Base-by-base conservation (phyloP, 2,888 invertebrate genomes). In the Dasypogon diadema region DNA sequence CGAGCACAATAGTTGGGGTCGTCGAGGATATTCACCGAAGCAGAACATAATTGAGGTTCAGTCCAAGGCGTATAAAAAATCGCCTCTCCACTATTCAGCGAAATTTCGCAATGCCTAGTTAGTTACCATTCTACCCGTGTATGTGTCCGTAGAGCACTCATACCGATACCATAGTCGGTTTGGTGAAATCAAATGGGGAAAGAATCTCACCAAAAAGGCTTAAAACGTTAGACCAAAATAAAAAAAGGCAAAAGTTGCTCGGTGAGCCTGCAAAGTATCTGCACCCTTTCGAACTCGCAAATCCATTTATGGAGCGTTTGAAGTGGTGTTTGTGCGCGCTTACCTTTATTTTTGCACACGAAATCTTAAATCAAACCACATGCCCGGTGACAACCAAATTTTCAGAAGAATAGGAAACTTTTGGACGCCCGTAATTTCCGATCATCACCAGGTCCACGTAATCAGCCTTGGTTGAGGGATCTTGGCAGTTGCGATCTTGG, bases 11-110 rank as follows among this genome's bases (percentile, higher is more conserved):
- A 30, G 24, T 56, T 51, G 51, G 51, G 51, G 56, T 30, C 18
- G 56, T 14, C 22, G 56, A 56, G 37, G 24, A 34, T n/a, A 73
- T 55, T 73, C 73, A 73, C 34, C 73, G 12, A 56, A 73, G 24
- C 73, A 73, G 73, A 73, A 73, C 48, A 54, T 54, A 70, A 70
- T 70, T 54, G 26, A 70, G 54, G 24, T 42, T 60, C 12, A 48
- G 34, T 73, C 42, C 12, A 55, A 21, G 26, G 37, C 21, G 24
- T 55, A 16, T 56, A 37, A 51, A 30, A 73, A 16, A 51, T 16
- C 12, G 34, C 37, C 24, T 24, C 56, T 26, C 14, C 24, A 56
- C 56, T n/a, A 56, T 56, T 24, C 46, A 63, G 37, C 42, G 63
- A 63, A 63, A 63, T 42, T 42, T 63, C 63, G 63, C 37, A 21